Evolutionary conservation across 2,113 vertebrate genomes (phyloP).

Genomic region (Corythaeola cristata): DNA sequence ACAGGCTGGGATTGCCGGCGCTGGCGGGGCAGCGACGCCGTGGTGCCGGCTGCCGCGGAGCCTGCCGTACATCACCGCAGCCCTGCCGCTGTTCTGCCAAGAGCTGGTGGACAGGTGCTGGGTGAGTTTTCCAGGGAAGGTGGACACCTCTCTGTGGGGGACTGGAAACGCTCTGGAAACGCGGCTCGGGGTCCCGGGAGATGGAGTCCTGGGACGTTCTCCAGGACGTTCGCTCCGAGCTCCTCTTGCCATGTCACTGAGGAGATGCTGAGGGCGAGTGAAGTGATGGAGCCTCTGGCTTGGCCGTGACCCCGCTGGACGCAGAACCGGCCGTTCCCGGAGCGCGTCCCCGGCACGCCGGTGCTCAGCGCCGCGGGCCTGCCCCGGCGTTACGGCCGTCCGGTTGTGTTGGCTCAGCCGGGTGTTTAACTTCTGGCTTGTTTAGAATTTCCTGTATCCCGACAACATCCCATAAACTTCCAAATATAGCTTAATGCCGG

Average conservation of each 20-base stretch:
- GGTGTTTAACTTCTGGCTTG: background rate
- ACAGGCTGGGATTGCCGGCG: background rate
- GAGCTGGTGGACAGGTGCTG: too few species aligned
- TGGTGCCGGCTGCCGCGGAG: background rate
- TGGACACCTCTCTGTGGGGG: background rate
- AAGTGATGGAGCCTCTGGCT: fast-evolving
- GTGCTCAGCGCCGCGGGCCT: background rate
- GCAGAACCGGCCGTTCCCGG: background rate
- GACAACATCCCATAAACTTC: background rate
- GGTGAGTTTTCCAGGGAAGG: background rate
- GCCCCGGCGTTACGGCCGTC: background rate
- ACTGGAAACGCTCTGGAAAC: fast-evolving
- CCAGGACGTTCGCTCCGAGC: background rate
- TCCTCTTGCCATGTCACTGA: fast-evolving
- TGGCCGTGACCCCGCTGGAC: fast-evolving
- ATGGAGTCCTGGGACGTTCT: background rate
- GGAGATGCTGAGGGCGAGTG: fast-evolving
- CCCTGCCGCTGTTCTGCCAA: background rate
- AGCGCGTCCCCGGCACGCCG: background rate
- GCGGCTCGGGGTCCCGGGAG: fast-evolving
- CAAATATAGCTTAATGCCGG: background rate
- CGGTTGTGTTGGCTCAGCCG: background rate
- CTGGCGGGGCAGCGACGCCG: background rate
- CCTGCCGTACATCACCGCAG: too few species aligned
- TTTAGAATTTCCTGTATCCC: background rate